Evolutionary conservation across 2,113 vertebrate species (phyloP).

Genomic region (Eolophus roseicapilla): DNA sequence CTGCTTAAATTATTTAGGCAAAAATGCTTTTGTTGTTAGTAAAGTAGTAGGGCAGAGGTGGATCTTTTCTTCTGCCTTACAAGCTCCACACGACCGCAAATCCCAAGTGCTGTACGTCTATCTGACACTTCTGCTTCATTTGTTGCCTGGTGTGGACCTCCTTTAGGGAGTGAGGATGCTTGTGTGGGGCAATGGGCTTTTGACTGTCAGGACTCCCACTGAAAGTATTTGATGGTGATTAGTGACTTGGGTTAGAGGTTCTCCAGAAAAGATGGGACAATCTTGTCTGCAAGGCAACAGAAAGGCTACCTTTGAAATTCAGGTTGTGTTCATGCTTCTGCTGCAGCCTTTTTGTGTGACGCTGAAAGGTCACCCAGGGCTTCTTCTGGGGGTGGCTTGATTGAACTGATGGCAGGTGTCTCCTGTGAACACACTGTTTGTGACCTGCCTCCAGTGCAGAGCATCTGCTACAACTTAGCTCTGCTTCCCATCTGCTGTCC

Average conservation of each 20-base stretch:
- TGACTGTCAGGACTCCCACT: background rate
- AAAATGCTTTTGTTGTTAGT: background rate
- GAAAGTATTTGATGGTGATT: rapidly evolving
- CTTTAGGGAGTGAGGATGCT: background rate
- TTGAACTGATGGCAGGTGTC: background rate
- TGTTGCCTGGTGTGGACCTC: background rate
- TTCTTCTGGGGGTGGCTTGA: background rate
- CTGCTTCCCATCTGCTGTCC: background rate
- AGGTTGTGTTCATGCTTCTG: background rate
- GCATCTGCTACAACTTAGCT: background rate
- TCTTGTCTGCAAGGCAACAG: background rate
- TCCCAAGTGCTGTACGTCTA: background rate
- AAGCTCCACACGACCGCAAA: background rate
- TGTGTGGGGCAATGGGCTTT: background rate
- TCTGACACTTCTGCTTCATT: background rate
- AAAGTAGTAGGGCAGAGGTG: background rate
- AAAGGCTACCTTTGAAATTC: background rate
- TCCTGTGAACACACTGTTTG: background rate
- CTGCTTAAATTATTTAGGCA: background rate
- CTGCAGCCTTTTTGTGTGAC: background rate
- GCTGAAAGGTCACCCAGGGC: background rate
- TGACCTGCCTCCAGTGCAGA: background rate
- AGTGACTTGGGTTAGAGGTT: background rate
- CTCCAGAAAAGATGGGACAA: background rate
- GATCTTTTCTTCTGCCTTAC: background rate